Conservation (phyloP, 2,113 vertebrate species). For the Dunckerocampus dactyliophorus region DNA sequence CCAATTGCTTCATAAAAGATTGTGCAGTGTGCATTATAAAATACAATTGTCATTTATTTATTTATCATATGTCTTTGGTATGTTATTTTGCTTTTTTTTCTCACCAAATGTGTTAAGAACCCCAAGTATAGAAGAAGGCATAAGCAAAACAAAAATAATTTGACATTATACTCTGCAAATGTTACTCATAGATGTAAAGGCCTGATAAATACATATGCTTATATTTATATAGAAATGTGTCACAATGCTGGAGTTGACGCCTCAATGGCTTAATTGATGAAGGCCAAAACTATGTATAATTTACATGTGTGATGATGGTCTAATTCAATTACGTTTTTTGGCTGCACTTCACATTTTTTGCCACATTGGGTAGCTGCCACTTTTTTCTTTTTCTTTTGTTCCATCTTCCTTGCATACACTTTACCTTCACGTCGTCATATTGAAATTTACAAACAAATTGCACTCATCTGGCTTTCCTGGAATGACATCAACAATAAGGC, state of each 20-base stretch:
- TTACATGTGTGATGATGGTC: conserved; percentile 22
- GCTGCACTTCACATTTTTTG: conserved; percentile 47
- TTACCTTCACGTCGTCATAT: conserved; percentile 6
- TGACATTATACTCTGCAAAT: conserved; percentile 31
- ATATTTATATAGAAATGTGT: background rate
- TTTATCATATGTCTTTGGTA: background rate
- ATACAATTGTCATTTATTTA: background rate
- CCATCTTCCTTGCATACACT: conserved; percentile 1
- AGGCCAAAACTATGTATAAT: conserved; percentile 8
- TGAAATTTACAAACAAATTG: conserved; percentile 9
- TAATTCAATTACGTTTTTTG: conserved; percentile 8
- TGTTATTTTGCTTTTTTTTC: conserved; percentile 5
- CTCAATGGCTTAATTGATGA: background rate
- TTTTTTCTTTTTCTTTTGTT: conserved; percentile 12
- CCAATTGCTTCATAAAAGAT: background rate
- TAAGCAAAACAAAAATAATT: conserved; percentile 17
- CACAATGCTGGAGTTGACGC: conserved; percentile 9
- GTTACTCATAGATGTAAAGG: conserved; percentile 18
- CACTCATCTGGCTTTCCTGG: background rate
- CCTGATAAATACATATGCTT: background rate
- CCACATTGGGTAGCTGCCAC: conserved; percentile 57
- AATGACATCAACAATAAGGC: background rate
- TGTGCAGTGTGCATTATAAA: background rate
- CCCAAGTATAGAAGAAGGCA: background rate
- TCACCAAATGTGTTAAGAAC: background rate